These are phyloP conservation scores for Atractosteus spatula DNA, from an alignment of 2,113 vertebrate genomes.

Conservation along the genomic window DNA sequence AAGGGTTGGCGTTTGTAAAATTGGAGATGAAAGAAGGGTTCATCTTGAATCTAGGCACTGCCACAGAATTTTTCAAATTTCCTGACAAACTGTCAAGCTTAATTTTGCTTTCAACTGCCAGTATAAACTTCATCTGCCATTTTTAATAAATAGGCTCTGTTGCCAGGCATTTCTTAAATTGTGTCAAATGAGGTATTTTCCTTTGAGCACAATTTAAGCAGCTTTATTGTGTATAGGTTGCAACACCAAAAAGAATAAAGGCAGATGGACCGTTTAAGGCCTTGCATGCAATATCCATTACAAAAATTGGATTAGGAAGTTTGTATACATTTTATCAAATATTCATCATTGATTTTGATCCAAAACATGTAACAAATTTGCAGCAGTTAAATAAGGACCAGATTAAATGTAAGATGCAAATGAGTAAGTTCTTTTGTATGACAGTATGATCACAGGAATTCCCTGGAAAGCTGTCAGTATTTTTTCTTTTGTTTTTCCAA, in stretches of 20 bases:
- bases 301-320: constrained; percentile 1
- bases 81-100: constrained; percentile 74
- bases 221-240: constrained; percentile 7
- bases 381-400: background rate
- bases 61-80: constrained; percentile 68
- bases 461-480: too few relatives aligned
- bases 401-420: background rate
- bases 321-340: constrained; percentile 2
- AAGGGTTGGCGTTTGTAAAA: constrained; percentile 53
- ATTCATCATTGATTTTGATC: constrained; percentile 7
- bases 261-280: constrained; percentile 4
- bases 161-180: constrained; percentile 47
- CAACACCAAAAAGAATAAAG: background rate
- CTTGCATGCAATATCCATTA: background rate
- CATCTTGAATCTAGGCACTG: constrained; percentile 62
- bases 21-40: constrained; percentile 71
- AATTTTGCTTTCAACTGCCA: constrained; percentile 61
- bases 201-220: constrained; percentile 23
- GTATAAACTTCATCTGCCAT: constrained; percentile 67
- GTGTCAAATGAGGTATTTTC: constrained; percentile 44
- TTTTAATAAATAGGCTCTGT: constrained; percentile 56
- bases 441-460: too few relatives aligned
- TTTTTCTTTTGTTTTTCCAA: background rate
- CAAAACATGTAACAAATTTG: background rate
- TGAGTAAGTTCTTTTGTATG: background rate